Conservation (phyloP, 2,797 vertebrate species). For the Oryzias sinensis region DNA sequence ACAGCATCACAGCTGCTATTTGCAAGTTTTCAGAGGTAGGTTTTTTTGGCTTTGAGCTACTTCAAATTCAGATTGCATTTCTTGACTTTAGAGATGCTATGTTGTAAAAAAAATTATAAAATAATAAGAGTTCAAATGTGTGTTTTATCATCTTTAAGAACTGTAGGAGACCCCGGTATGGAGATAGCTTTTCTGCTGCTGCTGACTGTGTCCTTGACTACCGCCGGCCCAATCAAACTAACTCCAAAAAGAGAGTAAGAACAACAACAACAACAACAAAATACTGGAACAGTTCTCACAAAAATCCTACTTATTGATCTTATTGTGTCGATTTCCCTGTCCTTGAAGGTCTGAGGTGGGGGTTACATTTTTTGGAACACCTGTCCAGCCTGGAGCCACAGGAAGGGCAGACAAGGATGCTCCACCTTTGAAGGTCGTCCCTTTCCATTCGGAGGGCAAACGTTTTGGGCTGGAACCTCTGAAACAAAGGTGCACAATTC, state of each 20-base stretch:
- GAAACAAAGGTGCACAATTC: constrained; percentile 57
- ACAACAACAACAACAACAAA: neutral
- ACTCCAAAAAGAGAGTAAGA: constrained; percentile 50
- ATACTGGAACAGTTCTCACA: neutral
- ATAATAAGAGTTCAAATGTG: neutral
- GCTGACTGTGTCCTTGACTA: constrained; percentile 60
- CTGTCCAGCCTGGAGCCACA: constrained; percentile 21
- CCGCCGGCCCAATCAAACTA: constrained; percentile 54
- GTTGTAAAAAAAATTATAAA: neutral
- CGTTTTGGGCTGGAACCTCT: constrained; percentile 25
- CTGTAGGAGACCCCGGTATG: constrained; percentile 65
- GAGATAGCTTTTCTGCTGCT: constrained; percentile 71
- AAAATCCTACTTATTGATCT: neutral
- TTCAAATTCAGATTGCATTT: neutral
- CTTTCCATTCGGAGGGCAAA: constrained; percentile 48
- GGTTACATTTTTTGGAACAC: constrained; percentile 15
- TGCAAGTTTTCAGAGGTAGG: constrained; percentile 50
- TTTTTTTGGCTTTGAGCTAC: neutral
- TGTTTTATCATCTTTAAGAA: neutral
- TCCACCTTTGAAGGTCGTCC: constrained; percentile 48
- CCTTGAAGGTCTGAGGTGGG: constrained; percentile 51
- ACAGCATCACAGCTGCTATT: constrained; percentile 27
- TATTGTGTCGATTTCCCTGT: constrained; percentile 8
- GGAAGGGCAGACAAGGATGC: constrained; percentile 34
- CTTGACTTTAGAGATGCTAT: neutral